Conservation (phyloP, 2,113 vertebrate genomes). For the Percopsis transmontana region DNA sequence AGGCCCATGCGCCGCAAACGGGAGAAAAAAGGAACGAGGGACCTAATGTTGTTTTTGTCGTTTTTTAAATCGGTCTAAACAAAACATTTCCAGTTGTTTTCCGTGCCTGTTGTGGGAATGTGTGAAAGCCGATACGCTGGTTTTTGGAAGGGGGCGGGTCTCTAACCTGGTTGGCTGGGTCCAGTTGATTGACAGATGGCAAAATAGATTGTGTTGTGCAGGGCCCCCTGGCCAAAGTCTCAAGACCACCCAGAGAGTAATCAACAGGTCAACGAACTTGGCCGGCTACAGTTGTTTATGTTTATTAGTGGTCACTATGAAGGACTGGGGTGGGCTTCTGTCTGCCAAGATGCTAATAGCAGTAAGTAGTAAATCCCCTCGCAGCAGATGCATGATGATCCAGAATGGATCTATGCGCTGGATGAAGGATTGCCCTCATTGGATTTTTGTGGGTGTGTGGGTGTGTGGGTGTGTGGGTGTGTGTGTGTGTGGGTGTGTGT, state of each 20-base stretch:
- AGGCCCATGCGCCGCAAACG: too few species aligned
- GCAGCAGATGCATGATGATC: slow-evolving; percentile 61
- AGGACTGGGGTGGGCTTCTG: neutral
- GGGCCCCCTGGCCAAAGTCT: slow-evolving; percentile 62
- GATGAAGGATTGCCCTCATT: slow-evolving; percentile 38
- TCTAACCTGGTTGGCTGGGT: slow-evolving; percentile 19
- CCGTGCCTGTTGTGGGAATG: neutral
- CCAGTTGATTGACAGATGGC: slow-evolving; percentile 45
- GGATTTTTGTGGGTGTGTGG: neutral
- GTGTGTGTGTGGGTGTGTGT: too few species aligned
- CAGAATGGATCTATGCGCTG: slow-evolving; percentile 32
- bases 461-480: too few species aligned
- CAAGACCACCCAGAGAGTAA: slow-evolving; percentile 59
- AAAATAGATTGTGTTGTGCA: slow-evolving; percentile 60
- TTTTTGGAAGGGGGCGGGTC: slow-evolving; percentile 3
- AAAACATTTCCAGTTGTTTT: neutral
- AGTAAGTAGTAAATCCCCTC: slow-evolving; percentile 56
- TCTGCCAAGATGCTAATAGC: slow-evolving; percentile 70
- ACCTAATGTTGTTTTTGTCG: neutral
- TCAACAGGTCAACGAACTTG: slow-evolving; percentile 64
- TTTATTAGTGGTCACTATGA: slow-evolving; percentile 63
- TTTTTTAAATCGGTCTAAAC: too few species aligned
- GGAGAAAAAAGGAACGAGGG: neutral
- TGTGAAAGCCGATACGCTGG: too few species aligned
- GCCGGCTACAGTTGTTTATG: slow-evolving; percentile 52